Evolutionary conservation across 2,888 invertebrate genomes (phyloP), one percentile per base, ranked within the genome.

Genomic region (Pheosia gnoma): DNA sequence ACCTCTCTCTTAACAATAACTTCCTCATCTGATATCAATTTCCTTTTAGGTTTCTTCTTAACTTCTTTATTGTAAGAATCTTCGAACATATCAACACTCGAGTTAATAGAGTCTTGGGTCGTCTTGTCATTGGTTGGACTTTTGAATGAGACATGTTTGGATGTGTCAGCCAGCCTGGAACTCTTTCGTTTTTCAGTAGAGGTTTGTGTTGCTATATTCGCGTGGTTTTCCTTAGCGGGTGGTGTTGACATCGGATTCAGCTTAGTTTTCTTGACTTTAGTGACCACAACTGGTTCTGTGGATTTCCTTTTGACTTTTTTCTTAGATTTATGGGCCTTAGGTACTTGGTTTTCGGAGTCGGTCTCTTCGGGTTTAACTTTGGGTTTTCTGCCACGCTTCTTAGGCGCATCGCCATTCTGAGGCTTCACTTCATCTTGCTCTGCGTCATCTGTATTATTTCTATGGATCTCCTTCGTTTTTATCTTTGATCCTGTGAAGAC

Each of bases 41-140:
- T 88, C 55, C 84, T 87, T 65, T 79, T 90, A 2, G 88, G 84
- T 61, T 85, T 91, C 0, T 85, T 78, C 66, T 88, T 91, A 47
- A 86, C 89, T 45, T 86, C 86, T 58, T 89, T 85, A 4, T 88
- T 82, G 49, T 88, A 88, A 0, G 94, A 91, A 67, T 94, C 93
- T 0, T 93, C 94, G 52, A 94, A 93, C 4, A 94, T 88, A 60
- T 94, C 94, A 0, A 81, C 85, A 58, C 94, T 93, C 0, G 90
- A 85, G 63, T 92, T 85, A 0, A 80, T 78, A 0, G 82, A 83
- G 13, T 62, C 73, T 59, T 9, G 70, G 69, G 73, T 77, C 79
- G 53, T 78, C 76, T 36, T 82, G 2, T 83, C 84, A 57, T 84
- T 83, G 37, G 91, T 84, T 0, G 93, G 91, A 55, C 90, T 91